Conservation (phyloP, 1,140 invertebrate genomes). For the Lepidurus packardi region DNA sequence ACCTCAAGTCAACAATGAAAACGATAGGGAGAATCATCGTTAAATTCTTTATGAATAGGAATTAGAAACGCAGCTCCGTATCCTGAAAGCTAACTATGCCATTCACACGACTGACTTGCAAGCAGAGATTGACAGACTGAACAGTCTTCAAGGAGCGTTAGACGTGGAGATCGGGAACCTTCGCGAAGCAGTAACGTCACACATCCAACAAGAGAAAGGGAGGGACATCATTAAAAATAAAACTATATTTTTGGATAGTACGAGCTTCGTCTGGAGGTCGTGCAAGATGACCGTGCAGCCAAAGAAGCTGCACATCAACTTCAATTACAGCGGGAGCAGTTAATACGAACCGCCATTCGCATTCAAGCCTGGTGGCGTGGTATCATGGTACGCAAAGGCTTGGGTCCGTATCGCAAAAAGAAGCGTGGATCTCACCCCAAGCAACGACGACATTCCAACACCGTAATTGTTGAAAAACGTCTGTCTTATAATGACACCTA, state of each 20-base stretch:
- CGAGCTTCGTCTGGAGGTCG: background rate
- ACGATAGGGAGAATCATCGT: no score
- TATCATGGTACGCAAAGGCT: background rate
- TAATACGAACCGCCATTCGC: background rate
- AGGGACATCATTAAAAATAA: background rate
- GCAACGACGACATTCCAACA: conserved; percentile 10
- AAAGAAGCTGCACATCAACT: background rate
- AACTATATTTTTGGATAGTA: background rate
- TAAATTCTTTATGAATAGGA: background rate
- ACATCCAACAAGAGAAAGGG: background rate
- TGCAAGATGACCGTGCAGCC: background rate
- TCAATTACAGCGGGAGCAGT: background rate
- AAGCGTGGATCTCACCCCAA: conserved; percentile 13
- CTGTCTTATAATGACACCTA: background rate
- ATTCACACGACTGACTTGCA: conserved; percentile 10
- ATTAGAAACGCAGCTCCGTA: background rate
- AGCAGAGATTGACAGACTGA: background rate
- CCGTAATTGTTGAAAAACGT: background rate
- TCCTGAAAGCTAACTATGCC: background rate
- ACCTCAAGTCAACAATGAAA: no score
- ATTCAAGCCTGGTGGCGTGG: conserved; percentile 1
- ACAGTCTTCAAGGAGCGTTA: background rate
- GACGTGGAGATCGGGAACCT: background rate
- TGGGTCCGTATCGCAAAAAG: conserved; percentile 3
- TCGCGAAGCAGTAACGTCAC: background rate